Evolutionary conservation across 2,113 vertebrate species (phyloP).

Genomic region (Condylura cristata): DNA sequence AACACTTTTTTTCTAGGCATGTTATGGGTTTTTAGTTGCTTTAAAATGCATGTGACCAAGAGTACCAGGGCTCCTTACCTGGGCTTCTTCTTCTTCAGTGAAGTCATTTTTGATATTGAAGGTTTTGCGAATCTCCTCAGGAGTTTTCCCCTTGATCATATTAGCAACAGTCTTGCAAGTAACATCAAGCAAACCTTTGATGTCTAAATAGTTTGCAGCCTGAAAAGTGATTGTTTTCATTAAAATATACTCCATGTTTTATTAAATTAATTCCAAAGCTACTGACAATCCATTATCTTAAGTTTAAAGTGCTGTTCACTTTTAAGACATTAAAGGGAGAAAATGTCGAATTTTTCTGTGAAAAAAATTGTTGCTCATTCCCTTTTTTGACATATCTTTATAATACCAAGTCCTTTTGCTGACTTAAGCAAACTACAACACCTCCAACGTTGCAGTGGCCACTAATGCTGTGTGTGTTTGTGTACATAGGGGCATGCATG

Average conservation of each 20-base stretch:
- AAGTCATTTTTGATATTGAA: slow-evolving; percentile 99
- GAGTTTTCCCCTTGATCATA: slow-evolving; percentile 99
- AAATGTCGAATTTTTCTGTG: background rate
- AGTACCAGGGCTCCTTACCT: slow-evolving; percentile 83
- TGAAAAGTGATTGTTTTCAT: slow-evolving; percentile 77
- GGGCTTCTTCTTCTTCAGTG: slow-evolving; percentile 99
- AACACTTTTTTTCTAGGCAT: background rate
- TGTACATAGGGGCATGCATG: too few relatives aligned
- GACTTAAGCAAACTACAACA: background rate
- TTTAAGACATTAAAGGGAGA: slow-evolving; percentile 32
- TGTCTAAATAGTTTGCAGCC: slow-evolving; percentile 99
- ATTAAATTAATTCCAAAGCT: slow-evolving; percentile 39
- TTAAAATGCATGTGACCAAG: slow-evolving; percentile 12
- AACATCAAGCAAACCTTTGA: slow-evolving; percentile 99
- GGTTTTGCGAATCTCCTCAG: slow-evolving; percentile 99
- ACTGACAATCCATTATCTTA: slow-evolving; percentile 5
- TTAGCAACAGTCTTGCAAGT: slow-evolving; percentile 99
- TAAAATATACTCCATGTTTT: background rate
- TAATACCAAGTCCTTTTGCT: background rate
- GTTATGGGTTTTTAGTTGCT: background rate
- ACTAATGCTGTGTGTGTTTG: background rate
- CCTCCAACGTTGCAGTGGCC: background rate
- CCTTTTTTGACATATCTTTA: background rate
- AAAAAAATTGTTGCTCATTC: background rate
- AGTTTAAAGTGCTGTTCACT: slow-evolving; percentile 9